phyloP scores from a whole-genome alignment of 2,888 invertebrate species.

The Nomada hirtipes region DNA sequence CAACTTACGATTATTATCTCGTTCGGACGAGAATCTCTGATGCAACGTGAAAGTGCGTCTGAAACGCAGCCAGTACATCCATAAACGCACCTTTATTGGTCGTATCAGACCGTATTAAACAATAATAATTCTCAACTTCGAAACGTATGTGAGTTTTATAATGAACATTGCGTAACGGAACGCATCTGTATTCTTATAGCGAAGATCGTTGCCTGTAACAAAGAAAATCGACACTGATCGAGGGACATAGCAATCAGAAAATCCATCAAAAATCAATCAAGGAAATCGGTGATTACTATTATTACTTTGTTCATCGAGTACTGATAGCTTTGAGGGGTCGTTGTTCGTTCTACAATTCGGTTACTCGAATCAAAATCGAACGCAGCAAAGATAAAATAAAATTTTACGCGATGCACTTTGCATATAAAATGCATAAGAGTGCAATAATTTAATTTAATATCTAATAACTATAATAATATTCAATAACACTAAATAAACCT shows the following conservation, averaged over 20 bases:
- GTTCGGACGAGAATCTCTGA: conserved; percentile 61
- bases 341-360: conserved; percentile 37
- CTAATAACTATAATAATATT: background rate
- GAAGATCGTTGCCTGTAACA: conserved; percentile 1
- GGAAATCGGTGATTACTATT: conserved; percentile 51
- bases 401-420: background rate
- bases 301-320: conserved; percentile 23
- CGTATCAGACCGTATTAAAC: conserved; percentile 75
- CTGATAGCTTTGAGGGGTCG: conserved; percentile 11
- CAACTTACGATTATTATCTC: conserved; percentile 19
- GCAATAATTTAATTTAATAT: too few relatives aligned
- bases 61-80: conserved; percentile 63
- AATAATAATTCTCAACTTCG: conserved; percentile 76
- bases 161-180: conserved; percentile 6
- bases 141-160: conserved; percentile 42
- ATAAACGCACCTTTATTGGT: conserved; percentile 68
- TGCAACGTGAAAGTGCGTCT: conserved; percentile 63
- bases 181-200: background rate
- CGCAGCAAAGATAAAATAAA: background rate
- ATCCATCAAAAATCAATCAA: conserved; percentile 53
- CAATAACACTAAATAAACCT: background rate
- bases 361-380: conserved; percentile 27
- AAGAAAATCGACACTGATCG: conserved; percentile 6
- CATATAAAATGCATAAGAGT: background rate
- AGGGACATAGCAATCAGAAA: conserved; percentile 35